Evolutionary conservation across 92 coral and sea anemone species (phyloP).

Genomic region (Actinernus sp.): DNA sequence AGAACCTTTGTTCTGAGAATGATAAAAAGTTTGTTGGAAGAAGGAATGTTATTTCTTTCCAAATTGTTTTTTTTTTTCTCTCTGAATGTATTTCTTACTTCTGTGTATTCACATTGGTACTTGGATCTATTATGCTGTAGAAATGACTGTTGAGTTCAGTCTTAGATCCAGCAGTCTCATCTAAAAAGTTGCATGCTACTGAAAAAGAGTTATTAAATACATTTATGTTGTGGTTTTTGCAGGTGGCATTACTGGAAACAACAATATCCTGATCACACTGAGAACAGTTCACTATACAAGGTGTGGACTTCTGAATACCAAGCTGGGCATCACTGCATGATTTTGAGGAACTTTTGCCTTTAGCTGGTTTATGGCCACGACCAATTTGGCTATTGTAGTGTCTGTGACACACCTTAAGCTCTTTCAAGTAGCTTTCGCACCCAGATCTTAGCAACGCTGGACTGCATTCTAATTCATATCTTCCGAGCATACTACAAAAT

Average conservation of each 20-base stretch:
- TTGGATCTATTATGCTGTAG: too few species aligned
- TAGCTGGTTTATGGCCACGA: too few species aligned
- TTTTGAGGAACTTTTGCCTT: too few species aligned
- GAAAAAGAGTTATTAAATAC: constrained; percentile 29
- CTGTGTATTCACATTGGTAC: constrained; percentile 19
- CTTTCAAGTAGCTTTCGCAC: too few species aligned
- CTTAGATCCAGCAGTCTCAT: constrained; percentile 26
- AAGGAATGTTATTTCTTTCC: constrained; percentile 21
- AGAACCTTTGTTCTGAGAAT: constrained; percentile 4
- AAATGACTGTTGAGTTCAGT: constrained; percentile 14
- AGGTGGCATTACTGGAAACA: constrained; percentile 24
- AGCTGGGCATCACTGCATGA: constrained; percentile 5
- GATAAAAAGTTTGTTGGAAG: too few species aligned
- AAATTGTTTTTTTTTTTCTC: neutral
- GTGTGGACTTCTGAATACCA: constrained; percentile 26
- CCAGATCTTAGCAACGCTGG: too few species aligned
- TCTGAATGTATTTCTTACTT: too few species aligned
- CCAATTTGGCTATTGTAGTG: too few species aligned
- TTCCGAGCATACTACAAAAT: too few species aligned
- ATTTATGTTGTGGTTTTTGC: constrained; percentile 36
- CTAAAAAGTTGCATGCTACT: constrained; percentile 47
- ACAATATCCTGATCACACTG: constrained; percentile 18
- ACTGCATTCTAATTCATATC: too few species aligned
- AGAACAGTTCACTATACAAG: constrained; percentile 34
- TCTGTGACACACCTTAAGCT: too few species aligned